Evolutionary conservation across 1,140 invertebrate species (phyloP).

Genomic region (Zaprionus gabonicus): DNA sequence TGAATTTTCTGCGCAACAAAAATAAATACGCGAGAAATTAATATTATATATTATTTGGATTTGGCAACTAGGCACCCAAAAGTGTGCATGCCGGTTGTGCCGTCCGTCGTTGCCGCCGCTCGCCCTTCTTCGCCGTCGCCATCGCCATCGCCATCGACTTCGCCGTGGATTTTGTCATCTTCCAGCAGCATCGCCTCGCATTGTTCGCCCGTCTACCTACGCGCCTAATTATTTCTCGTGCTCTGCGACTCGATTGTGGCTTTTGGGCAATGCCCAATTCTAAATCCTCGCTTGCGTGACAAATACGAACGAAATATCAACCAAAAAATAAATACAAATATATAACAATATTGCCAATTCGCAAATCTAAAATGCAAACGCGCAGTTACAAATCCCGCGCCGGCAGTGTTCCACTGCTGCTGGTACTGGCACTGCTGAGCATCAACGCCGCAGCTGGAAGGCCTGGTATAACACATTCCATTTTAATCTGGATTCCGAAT

Average conservation of each 20-base stretch:
- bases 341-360: conserved; percentile 23
- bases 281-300: conserved; percentile 71
- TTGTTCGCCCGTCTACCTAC: conserved; percentile 71
- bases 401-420: conserved; percentile 48
- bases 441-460: conserved; percentile 55
- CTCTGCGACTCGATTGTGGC: conserved; percentile 27
- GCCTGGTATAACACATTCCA: conserved; percentile 62
- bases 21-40: conserved; percentile 58
- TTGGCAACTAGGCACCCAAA: conserved; percentile 55
- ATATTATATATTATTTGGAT: conserved; percentile 79
- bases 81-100: conserved; percentile 46
- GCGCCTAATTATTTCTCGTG: conserved; percentile 68
- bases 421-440: conserved; percentile 48
- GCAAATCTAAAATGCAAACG: conserved; percentile 60
- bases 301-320: conserved; percentile 36
- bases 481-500: conserved; percentile 38
- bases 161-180: conserved; percentile 53
- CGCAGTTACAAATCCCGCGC: conserved; percentile 43
- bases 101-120: conserved; percentile 1
- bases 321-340: conserved; percentile 18
- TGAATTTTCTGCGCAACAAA: conserved; percentile 53
- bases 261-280: conserved; percentile 78
- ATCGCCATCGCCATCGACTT: neutral
- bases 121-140: neutral
- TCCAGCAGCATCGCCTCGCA: conserved; percentile 35